Evolutionary conservation across 2,113 vertebrate genomes (phyloP), one percentile per base, ranked within the genome.

Genomic region (Meles meles): DNA sequence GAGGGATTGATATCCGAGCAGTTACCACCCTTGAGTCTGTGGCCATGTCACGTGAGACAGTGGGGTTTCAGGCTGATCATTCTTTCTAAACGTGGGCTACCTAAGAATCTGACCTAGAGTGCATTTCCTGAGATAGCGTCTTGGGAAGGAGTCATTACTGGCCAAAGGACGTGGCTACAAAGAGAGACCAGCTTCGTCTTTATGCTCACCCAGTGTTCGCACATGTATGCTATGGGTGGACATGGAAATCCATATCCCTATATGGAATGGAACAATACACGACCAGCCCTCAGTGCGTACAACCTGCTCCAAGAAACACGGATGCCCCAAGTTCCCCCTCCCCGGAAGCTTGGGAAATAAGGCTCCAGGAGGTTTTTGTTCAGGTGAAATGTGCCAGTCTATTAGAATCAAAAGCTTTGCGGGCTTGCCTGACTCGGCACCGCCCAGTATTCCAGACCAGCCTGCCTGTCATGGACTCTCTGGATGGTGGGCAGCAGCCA

Each of bases 261-360:
- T 97, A 97, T 97, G 98, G 98, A 93, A 69, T 52, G 49, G 55
- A 94, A 21, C 97, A 93, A 88, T 93, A 98, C 98, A 92, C 94
- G 96, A 93, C 98, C 98, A 97, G 91, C 97, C 98, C 96, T 97
- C 98, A 67, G 47, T 96, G 97, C 85, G 96, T 57, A 76, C 65
- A 74, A 84, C 72, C 93, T 95, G 84, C 97, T 91, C 88, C 93
- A 87, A 96, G 98, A 96, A 98, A 98, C 97, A 96, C 88, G 77
- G 97, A 98, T 95, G 98, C 98, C 97, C 96, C 69, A 71, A 96
- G 97, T 90, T 95, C 98, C 97, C 97, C 95, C 96, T 93, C 98
- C 97, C 80, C 97, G 93, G 97, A 97, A 98, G 96, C 98, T 97
- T 18, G 90, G 97, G 95, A 97, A 95, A 74, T 82, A 63, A 44